Base-by-base conservation (phyloP, 2,113 vertebrate species). In the Pygoscelis antarcticus region DNA sequence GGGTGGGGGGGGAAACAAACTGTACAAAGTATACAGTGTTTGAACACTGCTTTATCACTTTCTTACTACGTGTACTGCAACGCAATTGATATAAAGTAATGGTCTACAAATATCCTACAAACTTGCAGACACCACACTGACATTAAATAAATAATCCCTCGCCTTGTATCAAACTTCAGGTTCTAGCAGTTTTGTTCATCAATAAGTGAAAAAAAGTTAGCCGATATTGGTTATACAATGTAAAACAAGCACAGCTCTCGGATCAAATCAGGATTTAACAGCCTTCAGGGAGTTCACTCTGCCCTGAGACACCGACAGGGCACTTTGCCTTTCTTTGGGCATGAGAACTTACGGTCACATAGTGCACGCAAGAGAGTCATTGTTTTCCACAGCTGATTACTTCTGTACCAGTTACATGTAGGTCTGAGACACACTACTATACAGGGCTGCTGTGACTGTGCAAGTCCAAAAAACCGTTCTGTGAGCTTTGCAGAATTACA, bases 361-460 rank as follows among this genome's bases (percentile, higher is more conserved):
- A 95, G 34, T 21, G 23, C 65, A 69, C 92, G 71, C 70, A 42
- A 22, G 54, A 88, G 68, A 38, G 76, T 84, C 82, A 30, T 64
- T 76, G 66, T n/a, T 95, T 93, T 74, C 49, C 57, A 62, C 42
- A 69, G 52, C 52, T 89, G 85, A 92, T 95, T 87, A 52, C 17
- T 79, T 60, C 65, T 79, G 32, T 54, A 82, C 13, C 6, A 0
- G 93, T 55, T 92, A 84, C 72, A 87, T 7, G 55, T 10, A 89
- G 40, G 47, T 82, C 80, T 90, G 90, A 96, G 75, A 88, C 49
- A 87, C 57, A 13, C 57, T 60, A 38, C 49, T 52, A 29, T 21
- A 83, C 25, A 82, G 76, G 51, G n/a, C 49, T 55, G n/a, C 54
- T 46, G 19, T 22, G 42, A 81, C 40, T 40, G 20, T 29, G 30